These are phyloP conservation scores for Typhlichthys subterraneus DNA, from an alignment of 2,797 vertebrate species.

Conservation along the genomic window DNA sequence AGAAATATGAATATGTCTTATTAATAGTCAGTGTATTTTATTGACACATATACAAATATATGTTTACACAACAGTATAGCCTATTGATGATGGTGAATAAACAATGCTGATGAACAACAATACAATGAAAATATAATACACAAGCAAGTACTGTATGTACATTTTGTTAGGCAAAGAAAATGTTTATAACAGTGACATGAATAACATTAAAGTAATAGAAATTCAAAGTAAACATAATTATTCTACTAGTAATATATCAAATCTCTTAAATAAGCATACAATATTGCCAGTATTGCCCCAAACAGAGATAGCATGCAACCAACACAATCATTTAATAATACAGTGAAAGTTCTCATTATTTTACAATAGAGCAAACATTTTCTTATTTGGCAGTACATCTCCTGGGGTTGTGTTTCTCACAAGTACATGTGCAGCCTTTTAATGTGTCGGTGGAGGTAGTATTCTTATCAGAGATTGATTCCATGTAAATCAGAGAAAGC, in stretches of 20 bases:
- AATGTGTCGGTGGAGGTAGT: constrained; percentile 59
- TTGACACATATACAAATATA: too few species aligned
- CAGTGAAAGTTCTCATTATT: constrained; percentile 21
- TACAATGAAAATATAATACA: constrained; percentile 1
- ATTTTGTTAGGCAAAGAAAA: too few species aligned
- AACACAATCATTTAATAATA: constrained; percentile 30
- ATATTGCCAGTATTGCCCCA: constrained; percentile 12
- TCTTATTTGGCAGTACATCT: too few species aligned
- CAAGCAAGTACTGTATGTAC: too few species aligned
- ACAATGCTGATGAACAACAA: background rate
- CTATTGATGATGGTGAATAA: too few species aligned
- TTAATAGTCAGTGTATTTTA: too few species aligned
- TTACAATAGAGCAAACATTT: constrained; percentile 12
- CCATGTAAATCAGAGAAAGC: constrained; percentile 80
- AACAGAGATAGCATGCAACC: constrained; percentile 42
- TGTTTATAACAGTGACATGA: too few species aligned
- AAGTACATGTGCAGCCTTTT: constrained; percentile 49
- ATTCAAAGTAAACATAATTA: background rate
- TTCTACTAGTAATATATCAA: constrained; percentile 17
- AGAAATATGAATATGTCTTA: too few species aligned
- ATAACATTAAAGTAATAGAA: too few species aligned
- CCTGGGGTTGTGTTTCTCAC: constrained; percentile 49
- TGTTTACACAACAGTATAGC: too few species aligned
- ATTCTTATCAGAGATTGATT: constrained; percentile 85
- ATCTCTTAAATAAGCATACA: background rate